Base-by-base conservation (phyloP, 2,797 vertebrate genomes). In the Myoxocephalus aenaeus region DNA sequence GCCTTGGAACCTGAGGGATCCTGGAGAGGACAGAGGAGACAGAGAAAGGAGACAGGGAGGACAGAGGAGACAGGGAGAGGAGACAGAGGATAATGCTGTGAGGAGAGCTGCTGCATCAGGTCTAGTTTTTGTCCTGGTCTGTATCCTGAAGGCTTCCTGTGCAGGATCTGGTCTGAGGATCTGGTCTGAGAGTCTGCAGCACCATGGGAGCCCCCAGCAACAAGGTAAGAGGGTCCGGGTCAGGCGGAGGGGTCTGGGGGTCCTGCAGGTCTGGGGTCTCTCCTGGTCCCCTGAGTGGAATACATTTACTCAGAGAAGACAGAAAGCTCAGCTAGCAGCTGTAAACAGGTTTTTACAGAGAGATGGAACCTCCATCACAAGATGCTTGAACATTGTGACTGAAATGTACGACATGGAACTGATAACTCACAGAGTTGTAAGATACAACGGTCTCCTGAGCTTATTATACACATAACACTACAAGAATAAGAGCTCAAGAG, bases 1-100 rank as follows among this genome's bases (percentile, higher is more conserved):
- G 81, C 89, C 84, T 90, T 89, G 85, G 90, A 91, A 86, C 91
- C 90, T 81, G 85, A 87, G 75, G 89, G 86, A 79, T 88, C 89
- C 82, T 66, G 61, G 20, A 77, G 62, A 42, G 79, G 48, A 51
- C 20, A 51, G 48, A 51, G 46, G 34, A 34, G 34, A 34, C 34
- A 34, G 34, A 12, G 44, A 58, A 42, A 81, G 62, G 66, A 63
- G 50, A 10, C 7, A 69, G 63, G 62, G 75, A 77, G 57, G 32
- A 32, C 32, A 67, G 20, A 48, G 27, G 42, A 53, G 29, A 34
- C 42, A 57, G n/a, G 25, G 66, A 40, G 40, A 38, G 34, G 34
- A 50, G 50, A 63, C n/a, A 6, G 48, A 36, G 85, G 48, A 62
- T 81, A 62, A 93, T 92, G 91, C 89, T 92, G 88, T 95, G 81